These are phyloP conservation scores for Chymomyza amoena DNA, from an alignment of 2,888 invertebrate species.

Conservation along the genomic window DNA sequence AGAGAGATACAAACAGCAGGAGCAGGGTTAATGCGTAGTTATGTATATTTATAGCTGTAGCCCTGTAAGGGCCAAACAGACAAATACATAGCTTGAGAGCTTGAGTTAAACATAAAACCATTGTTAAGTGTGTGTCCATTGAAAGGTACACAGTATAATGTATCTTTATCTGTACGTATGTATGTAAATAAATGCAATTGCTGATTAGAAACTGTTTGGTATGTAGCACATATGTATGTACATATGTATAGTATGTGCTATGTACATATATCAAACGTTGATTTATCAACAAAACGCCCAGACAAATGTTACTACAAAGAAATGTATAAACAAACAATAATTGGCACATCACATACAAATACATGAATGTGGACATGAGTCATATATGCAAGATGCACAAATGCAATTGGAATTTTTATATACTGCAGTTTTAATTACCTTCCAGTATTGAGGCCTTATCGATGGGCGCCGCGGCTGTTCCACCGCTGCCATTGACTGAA, in stretches of 20 bases:
- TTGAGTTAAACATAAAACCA: background rate
- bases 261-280: background rate
- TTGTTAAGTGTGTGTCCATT: background rate
- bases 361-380: background rate
- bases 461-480: slow-evolving; percentile 22
- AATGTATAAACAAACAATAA: background rate
- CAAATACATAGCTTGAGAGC: background rate
- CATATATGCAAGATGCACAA: background rate
- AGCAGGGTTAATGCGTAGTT: slow-evolving; percentile 48
- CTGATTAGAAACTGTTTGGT: background rate
- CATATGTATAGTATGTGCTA: background rate
- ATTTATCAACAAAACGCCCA: background rate
- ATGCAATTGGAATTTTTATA: background rate
- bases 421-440: slow-evolving; percentile 59
- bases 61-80: slow-evolving; percentile 6
- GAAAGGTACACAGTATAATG: background rate
- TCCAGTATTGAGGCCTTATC: slow-evolving; percentile 75
- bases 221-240: slow-evolving; percentile 1
- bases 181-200: background rate
- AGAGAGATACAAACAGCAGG: slow-evolving; percentile 19
- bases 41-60: slow-evolving; percentile 46
- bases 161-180: background rate
- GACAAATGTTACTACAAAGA: background rate
- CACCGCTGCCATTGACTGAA: slow-evolving; percentile 19
- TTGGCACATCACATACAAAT: background rate